Evolutionary conservation across 2,888 invertebrate genomes (phyloP).

Genomic region (Dugesia japonica): DNA sequence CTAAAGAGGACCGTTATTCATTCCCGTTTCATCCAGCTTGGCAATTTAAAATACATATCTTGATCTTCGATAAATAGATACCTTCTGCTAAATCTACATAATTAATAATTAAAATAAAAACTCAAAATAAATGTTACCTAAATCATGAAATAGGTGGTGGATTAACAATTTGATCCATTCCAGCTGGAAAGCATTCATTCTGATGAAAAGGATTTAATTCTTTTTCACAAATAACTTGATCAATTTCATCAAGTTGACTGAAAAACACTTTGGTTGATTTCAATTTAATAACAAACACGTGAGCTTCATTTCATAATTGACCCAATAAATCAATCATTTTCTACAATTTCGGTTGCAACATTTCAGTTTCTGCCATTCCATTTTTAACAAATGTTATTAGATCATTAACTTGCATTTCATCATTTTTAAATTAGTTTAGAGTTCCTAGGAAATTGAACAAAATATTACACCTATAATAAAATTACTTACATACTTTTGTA

Average conservation of each 20-base stretch:
- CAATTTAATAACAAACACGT: slow-evolving; percentile 66
- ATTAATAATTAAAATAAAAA: too few relatives aligned
- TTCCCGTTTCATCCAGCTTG: too few relatives aligned
- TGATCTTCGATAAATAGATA: too few relatives aligned
- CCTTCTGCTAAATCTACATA: too few relatives aligned
- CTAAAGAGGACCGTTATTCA: too few relatives aligned
- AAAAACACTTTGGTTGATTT: slow-evolving; percentile 81
- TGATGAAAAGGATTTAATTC: slow-evolving; percentile 78
- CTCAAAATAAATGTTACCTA: too few relatives aligned
- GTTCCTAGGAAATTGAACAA: too few relatives aligned
- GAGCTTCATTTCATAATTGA: slow-evolving; percentile 67
- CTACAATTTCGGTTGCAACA: slow-evolving; percentile 73
- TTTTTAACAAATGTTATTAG: not conserved
- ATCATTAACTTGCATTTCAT: slow-evolving; percentile 57
- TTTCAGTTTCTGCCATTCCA: slow-evolving; percentile 61
- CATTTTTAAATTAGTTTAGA: slow-evolving; percentile 62
- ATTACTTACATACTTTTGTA: too few relatives aligned
- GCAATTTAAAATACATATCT: too few relatives aligned
- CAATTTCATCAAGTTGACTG: slow-evolving; percentile 74
- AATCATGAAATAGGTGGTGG: too few relatives aligned
- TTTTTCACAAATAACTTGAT: slow-evolving; percentile 71
- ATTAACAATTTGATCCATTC: slow-evolving; percentile 69
- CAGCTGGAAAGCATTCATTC: slow-evolving; percentile 69
- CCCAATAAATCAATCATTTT: slow-evolving; percentile 80
- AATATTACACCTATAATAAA: too few relatives aligned